Percentiles rank a stretch among this genome's conserved stretches.
These are phyloP conservation scores for Ceryle rudis DNA, from an alignment of 2,797 vertebrate species.

Conservation along the genomic window DNA sequence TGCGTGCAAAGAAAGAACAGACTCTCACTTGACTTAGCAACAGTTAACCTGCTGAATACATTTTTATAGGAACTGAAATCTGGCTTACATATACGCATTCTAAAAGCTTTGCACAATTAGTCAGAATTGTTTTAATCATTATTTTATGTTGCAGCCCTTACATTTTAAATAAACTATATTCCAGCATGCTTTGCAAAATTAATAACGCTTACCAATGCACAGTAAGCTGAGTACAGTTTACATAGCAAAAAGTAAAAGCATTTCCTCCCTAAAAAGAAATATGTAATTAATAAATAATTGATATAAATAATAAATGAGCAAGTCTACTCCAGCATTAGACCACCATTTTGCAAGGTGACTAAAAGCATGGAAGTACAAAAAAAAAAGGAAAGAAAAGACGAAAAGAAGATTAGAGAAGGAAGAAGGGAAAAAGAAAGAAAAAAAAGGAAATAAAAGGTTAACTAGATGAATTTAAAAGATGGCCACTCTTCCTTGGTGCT, in stretches of 20 bases:
- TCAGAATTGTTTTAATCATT: not conserved
- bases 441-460: not conserved
- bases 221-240: not conserved
- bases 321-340: not conserved
- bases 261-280: not conserved
- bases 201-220: not conserved
- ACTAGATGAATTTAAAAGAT: not conserved
- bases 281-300: not conserved
- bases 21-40: not conserved
- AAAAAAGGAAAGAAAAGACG: not conserved
- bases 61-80: not conserved
- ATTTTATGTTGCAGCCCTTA: not conserved
- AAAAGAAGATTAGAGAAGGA: not conserved
- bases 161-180: not conserved
- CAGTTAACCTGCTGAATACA: not conserved
- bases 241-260: not conserved
- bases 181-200: not conserved
- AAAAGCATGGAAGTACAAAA: not conserved
- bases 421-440: not conserved
- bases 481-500: not conserved
- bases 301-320: not conserved
- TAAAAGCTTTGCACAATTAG: not conserved
- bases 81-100: accelerated
- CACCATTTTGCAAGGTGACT: not conserved
- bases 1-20: not conserved